A percentile compares a stretch with the other conserved stretches of the same genome.
Conservation (phyloP, 2,888 invertebrate species). For the Ctenicera cuprea region DNA sequence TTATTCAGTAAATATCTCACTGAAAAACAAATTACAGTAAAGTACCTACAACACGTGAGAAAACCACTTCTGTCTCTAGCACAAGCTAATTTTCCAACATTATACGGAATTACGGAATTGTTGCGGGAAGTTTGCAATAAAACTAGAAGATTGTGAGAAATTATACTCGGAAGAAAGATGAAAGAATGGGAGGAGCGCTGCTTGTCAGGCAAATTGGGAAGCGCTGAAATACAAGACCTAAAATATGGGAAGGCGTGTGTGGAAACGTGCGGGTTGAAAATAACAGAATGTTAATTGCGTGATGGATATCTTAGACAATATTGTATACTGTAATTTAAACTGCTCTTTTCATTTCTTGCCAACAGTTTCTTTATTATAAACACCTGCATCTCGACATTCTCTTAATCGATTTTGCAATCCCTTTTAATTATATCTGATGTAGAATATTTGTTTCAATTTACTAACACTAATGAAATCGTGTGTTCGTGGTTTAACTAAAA, state of each 20-base stretch:
- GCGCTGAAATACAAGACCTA: constrained; percentile 60
- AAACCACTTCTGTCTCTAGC: constrained; percentile 18
- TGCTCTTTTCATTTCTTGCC: constrained; percentile 52
- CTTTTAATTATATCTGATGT: constrained; percentile 6
- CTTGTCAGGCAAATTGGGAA: constrained; percentile 66
- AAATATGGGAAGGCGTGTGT: constrained; percentile 61
- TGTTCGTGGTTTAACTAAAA: not conserved
- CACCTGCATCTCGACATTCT: constrained; percentile 33
- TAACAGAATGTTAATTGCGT: constrained; percentile 60
- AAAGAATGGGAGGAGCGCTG: constrained; percentile 63
- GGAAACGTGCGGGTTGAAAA: constrained; percentile 57
- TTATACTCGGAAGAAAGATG: constrained; percentile 59
- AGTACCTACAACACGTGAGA: constrained; percentile 5
- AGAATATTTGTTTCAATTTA: constrained; percentile 10
- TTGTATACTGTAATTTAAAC: constrained; percentile 57
- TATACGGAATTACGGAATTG: constrained; percentile 28
- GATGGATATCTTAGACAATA: constrained; percentile 58
- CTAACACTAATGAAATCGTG: constrained; percentile 17
- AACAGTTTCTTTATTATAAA: constrained; percentile 15
- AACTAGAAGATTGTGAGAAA: constrained; percentile 51
- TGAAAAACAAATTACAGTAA: not conserved
- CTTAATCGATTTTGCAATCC: constrained; percentile 31
- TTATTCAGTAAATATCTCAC: too few species aligned
- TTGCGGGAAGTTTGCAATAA: constrained; percentile 34
- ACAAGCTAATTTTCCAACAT: constrained; percentile 23